phyloP scores from a whole-genome alignment of 2,797 vertebrate species.

The Cirrhinus mrigala region DNA sequence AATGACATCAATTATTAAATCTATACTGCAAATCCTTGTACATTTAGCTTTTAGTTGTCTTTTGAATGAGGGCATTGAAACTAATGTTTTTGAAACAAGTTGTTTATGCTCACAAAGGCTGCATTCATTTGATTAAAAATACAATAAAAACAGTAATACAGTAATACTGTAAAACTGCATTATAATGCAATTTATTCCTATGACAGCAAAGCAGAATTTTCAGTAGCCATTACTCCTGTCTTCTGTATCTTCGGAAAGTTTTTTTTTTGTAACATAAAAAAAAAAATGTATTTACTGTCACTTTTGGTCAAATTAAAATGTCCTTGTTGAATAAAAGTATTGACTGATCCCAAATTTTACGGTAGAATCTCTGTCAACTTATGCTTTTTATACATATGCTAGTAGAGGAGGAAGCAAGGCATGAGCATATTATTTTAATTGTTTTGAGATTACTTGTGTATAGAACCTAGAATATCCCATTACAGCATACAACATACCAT shows the following conservation, averaged over 20 bases:
- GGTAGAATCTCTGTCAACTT: background rate
- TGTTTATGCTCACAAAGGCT: background rate
- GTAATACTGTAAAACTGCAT: background rate
- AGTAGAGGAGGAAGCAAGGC: background rate
- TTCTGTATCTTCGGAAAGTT: background rate
- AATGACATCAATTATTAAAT: too few relatives aligned
- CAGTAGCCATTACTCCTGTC: background rate
- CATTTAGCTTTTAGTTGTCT: background rate
- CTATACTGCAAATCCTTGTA: too few relatives aligned
- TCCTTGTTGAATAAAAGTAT: background rate
- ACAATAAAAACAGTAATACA: background rate
- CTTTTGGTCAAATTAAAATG: background rate
- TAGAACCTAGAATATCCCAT: conserved; percentile 4
- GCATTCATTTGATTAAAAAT: background rate
- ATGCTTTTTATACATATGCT: conserved; percentile 5
- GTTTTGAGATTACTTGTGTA: conserved; percentile 32
- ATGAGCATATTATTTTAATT: conserved; percentile 37
- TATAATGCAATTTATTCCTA: background rate
- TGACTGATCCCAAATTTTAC: background rate
- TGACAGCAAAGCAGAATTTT: background rate
- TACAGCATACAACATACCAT: conserved; percentile 4
- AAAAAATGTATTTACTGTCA: background rate
- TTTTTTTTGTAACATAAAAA: background rate
- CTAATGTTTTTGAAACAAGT: background rate
- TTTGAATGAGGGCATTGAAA: background rate